A percentile compares a stretch with the other conserved stretches of the same genome.
These are phyloP conservation scores for Microtus montanus DNA, from an alignment of 2,113 vertebrate species.

Conservation along the genomic window DNA sequence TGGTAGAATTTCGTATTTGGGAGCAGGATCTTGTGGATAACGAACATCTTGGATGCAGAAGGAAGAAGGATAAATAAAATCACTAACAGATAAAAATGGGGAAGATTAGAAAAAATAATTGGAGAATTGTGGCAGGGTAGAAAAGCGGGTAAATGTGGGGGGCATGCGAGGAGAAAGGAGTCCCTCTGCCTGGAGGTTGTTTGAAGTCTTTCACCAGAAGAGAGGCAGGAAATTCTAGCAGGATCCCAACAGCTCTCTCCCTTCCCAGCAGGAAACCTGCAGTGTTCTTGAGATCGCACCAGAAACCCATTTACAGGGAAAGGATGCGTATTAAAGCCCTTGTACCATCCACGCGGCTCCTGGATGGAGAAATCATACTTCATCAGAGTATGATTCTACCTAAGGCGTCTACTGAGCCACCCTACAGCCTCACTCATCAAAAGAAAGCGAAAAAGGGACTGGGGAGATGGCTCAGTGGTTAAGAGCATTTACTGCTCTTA, in stretches of 20 bases:
- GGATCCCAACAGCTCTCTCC: not conserved
- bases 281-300: not conserved
- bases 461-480: not conserved
- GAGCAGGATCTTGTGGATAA: not conserved
- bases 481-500: not conserved
- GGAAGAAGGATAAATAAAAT: not conserved
- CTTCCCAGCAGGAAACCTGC: too few species aligned
- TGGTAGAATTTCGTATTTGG: not conserved
- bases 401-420: not conserved
- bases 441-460: not conserved
- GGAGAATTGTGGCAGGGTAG: not conserved
- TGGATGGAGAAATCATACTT: not conserved
- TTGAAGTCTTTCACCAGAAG: not conserved
- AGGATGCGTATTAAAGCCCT: not conserved
- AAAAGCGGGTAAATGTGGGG: not conserved
- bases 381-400: not conserved
- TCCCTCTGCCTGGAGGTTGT: not conserved
- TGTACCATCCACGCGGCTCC: not conserved
- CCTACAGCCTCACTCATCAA: too few species aligned
- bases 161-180: not conserved
- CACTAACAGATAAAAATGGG: slow-evolving; percentile 19
- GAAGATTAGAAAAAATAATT: not conserved
- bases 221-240: not conserved
- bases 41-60: slow-evolving; percentile 8
- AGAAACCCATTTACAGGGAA: not conserved